Percentiles rank a stretch among this genome's conserved stretches.
phyloP scores from a whole-genome alignment of 2,113 vertebrate genomes.

The Ochotona curzoniae region DNA sequence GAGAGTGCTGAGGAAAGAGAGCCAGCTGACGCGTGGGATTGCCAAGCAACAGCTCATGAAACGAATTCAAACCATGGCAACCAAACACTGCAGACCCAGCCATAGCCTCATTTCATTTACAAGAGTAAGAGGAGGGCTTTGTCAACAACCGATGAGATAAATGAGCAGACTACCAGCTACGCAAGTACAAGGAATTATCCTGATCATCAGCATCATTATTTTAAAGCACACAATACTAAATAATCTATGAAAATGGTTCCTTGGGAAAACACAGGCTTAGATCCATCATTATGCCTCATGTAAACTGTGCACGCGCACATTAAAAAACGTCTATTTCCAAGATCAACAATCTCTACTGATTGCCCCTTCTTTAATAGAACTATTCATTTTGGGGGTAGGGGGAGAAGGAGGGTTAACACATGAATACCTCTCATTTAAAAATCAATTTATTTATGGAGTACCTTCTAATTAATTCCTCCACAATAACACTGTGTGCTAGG shows the following conservation, averaged over 20 bases:
- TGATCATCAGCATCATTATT: slow-evolving; percentile 37
- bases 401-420: background rate
- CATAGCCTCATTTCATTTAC: slow-evolving; percentile 79
- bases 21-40: slow-evolving; percentile 78
- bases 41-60: slow-evolving; percentile 83
- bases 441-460: slow-evolving; percentile 59
- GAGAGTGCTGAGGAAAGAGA: slow-evolving; percentile 72
- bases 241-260: slow-evolving; percentile 35
- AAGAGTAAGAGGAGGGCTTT: slow-evolving; percentile 74
- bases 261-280: slow-evolving; percentile 47
- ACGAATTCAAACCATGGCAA: slow-evolving; percentile 80
- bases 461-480: slow-evolving; percentile 68
- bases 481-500: slow-evolving; percentile 30
- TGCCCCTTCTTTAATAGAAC: slow-evolving; percentile 34
- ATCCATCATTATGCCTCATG: background rate
- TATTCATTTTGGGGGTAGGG: slow-evolving; percentile 8
- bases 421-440: slow-evolving; percentile 65
- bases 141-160: slow-evolving; percentile 75
- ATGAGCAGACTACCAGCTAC: slow-evolving; percentile 49
- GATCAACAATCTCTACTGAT: slow-evolving; percentile 32
- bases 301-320: slow-evolving; percentile 14
- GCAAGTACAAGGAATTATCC: slow-evolving; percentile 44
- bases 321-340: background rate
- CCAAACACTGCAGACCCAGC: slow-evolving; percentile 76
- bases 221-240: slow-evolving; percentile 38